These are phyloP conservation scores for Galerucella calmariensis DNA, from an alignment of 2,888 invertebrate genomes.

Conservation along the genomic window DNA sequence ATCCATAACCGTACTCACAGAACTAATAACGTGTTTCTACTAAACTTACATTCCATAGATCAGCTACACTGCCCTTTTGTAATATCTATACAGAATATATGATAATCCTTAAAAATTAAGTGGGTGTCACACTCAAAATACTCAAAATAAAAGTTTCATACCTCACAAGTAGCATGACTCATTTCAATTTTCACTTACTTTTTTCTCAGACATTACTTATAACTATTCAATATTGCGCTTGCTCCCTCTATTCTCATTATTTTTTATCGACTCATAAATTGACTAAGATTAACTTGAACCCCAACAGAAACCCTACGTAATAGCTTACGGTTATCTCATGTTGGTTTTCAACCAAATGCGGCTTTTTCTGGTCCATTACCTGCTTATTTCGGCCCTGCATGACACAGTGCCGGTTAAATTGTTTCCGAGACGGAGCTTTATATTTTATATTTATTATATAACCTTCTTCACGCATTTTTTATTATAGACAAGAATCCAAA, in stretches of 20 bases:
- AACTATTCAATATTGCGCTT: slow-evolving; percentile 4
- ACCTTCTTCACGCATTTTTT: neutral
- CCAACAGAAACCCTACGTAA: slow-evolving; percentile 18
- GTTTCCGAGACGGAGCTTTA: neutral
- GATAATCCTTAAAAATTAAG: too few relatives aligned
- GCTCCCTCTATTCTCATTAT: slow-evolving; percentile 2
- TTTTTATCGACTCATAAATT: slow-evolving; percentile 25
- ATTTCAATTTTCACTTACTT: neutral
- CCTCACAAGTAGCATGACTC: neutral
- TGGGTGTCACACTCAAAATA: too few relatives aligned
- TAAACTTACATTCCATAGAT: too few relatives aligned
- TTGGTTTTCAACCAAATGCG: slow-evolving; percentile 22
- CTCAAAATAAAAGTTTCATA: neutral
- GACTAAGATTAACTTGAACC: slow-evolving; percentile 24
- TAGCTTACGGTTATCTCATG: slow-evolving; percentile 26
- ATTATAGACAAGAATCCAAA: neutral
- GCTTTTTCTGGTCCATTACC: slow-evolving; percentile 31
- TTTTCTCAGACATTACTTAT: neutral
- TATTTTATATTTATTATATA: neutral
- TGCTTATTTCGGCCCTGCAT: slow-evolving; percentile 26
- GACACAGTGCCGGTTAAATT: slow-evolving; percentile 12
- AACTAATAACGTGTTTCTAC: too few relatives aligned
- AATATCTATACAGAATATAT: too few relatives aligned
- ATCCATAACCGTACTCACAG: too few relatives aligned
- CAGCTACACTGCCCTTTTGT: too few relatives aligned